phyloP scores from a whole-genome alignment of 53 echinoderm and acorn worm genomes.

The Astropecten irregularis region DNA sequence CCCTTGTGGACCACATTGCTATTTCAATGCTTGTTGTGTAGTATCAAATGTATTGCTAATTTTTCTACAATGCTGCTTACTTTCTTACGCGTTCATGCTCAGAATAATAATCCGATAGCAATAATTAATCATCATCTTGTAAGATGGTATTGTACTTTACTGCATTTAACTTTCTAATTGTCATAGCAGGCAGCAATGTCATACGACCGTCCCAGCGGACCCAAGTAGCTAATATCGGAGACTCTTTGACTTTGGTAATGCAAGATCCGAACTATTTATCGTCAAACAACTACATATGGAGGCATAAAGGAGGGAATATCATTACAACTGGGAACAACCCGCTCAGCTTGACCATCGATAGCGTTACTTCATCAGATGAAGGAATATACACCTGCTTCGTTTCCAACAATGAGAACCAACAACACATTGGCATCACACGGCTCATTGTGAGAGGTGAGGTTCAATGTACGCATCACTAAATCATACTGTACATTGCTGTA shows the following conservation, averaged over 20 bases:
- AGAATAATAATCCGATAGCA: no score
- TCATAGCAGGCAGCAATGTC: no score
- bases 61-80: no score
- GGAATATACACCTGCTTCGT: constrained; percentile 18
- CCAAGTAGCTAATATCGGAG: neutral
- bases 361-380: constrained; percentile 7
- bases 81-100: no score
- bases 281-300: neutral
- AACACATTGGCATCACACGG: constrained; percentile 14
- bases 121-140: no score
- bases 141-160: no score
- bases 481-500: no score
- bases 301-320: neutral
- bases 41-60: no score
- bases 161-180: no score
- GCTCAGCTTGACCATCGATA: neutral
- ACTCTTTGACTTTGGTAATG: neutral
- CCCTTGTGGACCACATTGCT: no score
- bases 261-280: neutral
- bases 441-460: constrained; percentile 29
- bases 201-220: neutral
- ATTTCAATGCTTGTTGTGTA: no score
- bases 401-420: neutral
- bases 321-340: neutral
- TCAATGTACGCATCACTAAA: neutral